These are phyloP conservation scores for Anorthoa munda DNA, from an alignment of 2,888 invertebrate species.

Conservation along the genomic window DNA sequence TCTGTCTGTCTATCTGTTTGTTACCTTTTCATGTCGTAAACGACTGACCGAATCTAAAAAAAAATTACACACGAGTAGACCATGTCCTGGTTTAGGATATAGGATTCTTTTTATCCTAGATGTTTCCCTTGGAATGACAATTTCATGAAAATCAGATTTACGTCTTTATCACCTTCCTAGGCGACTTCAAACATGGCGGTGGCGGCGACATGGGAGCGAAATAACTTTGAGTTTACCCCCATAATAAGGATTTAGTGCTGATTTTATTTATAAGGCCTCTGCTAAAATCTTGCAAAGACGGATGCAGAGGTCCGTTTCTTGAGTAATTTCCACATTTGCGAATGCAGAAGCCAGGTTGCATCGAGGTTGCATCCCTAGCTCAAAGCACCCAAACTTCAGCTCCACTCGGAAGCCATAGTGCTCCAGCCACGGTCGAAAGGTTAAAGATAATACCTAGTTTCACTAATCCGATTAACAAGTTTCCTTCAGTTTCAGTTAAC, in stretches of 20 bases:
- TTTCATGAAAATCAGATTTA: neutral
- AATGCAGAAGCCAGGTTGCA: neutral
- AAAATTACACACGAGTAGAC: no score
- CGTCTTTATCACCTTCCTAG: no score
- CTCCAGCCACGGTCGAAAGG: slow-evolving; percentile 29
- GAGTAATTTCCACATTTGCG: neutral
- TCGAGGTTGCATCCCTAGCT: slow-evolving; percentile 4
- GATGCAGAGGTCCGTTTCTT: no score
- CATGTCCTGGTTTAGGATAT: no score
- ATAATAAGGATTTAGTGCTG: no score
- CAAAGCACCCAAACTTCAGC: slow-evolving; percentile 33
- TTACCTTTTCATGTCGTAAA: no score
- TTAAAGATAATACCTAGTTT: slow-evolving; percentile 35
- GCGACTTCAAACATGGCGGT: neutral
- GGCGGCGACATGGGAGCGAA: neutral
- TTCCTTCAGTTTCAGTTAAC: slow-evolving; percentile 21
- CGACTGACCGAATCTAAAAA: no score
- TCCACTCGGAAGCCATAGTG: slow-evolving; percentile 4
- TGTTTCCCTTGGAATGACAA: no score
- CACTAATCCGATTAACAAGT: slow-evolving; percentile 44
- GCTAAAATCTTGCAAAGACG: no score
- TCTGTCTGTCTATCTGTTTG: no score
- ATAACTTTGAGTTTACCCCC: neutral
- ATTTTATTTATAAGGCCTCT: no score
- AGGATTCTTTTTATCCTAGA: no score